Base-by-base conservation (phyloP, 2,113 vertebrate species). In the Megalops atlanticus region DNA sequence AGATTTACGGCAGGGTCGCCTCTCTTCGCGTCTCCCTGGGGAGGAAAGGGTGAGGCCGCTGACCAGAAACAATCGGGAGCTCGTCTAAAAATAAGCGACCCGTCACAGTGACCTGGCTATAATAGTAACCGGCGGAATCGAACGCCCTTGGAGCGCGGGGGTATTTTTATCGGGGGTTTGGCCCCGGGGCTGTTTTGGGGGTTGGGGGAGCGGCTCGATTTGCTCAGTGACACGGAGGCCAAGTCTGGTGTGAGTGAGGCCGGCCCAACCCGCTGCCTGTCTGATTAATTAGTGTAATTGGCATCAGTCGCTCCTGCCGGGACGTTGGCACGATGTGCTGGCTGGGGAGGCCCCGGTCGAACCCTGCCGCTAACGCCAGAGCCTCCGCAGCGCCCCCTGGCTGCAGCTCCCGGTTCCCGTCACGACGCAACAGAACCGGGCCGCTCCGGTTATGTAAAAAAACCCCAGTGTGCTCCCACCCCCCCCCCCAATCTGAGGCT, bases 231-330 rank as follows among this genome's bases (percentile, higher is more conserved):
- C 85, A 79, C 35, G n/a, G 82, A 86, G 87, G 84, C 82, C 43
- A 82, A 83, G 84, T 88, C 88, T 89, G 84, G 86, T 86, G 85
- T 85, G 81, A 41, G 80, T 5, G 82, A 82, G 74, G 81, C 83
- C 27, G 82, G 24, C 14, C 24, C 73, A 36, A 90, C 86, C 84
- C 83, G 33, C 85, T 87, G 88, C 84, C 84, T 89, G 88, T 91
- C 88, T 77, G 58, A 91, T 93, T 93, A 92, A 94, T 93, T 93
- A 92, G 87, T 27, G 75, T 88, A 92, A 90, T 90, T 93, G 90
- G 87, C 88, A 81, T 80, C 86, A 90, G 85, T 87, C 89, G 78
- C 83, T 33, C 52, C 87, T 81, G 74, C 80, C 85, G 79, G 86
- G 78, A 81, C 84, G 89, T 83, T 88, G 88, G 88, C 79, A 88